These are phyloP conservation scores for Chironomus tepperi DNA, from an alignment of 1,140 invertebrate species.

Conservation along the genomic window DNA sequence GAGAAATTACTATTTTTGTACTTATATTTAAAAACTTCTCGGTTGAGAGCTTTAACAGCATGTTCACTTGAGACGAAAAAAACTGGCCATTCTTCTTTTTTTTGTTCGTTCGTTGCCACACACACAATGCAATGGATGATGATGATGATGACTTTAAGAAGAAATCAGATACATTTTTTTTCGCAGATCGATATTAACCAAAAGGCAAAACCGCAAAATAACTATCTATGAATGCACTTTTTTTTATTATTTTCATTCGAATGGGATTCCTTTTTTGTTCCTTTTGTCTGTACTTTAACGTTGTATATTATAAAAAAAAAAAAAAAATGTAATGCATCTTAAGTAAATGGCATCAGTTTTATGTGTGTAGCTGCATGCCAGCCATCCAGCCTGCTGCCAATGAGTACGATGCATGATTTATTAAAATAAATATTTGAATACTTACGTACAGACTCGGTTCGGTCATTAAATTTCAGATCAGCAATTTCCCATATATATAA, in stretches of 20 bases:
- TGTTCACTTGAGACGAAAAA: not conserved
- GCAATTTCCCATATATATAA: not conserved
- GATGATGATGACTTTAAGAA: slow-evolving; percentile 10
- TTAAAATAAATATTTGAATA: too few species aligned
- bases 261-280: not conserved
- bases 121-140: not conserved
- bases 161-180: slow-evolving; percentile 8
- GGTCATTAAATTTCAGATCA: not conserved
- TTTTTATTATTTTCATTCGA: not conserved
- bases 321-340: too few species aligned
- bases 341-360: not conserved
- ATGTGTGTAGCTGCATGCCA: too few species aligned
- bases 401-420: too few species aligned
- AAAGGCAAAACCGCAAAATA: slow-evolving; percentile 9
- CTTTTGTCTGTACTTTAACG: not conserved
- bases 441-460: too few species aligned
- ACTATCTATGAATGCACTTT: too few species aligned
- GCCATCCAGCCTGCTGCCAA: too few species aligned
- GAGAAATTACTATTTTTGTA: slow-evolving; percentile 1
- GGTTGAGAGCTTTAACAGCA: not conserved
- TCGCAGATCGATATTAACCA: slow-evolving; percentile 1
- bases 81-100: slow-evolving; percentile 12
- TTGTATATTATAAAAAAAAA: too few species aligned
- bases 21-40: not conserved
- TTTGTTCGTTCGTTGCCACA: not conserved